Conservation (phyloP, 2,888 invertebrate genomes). For the Drosophila prostipennis region DNA sequence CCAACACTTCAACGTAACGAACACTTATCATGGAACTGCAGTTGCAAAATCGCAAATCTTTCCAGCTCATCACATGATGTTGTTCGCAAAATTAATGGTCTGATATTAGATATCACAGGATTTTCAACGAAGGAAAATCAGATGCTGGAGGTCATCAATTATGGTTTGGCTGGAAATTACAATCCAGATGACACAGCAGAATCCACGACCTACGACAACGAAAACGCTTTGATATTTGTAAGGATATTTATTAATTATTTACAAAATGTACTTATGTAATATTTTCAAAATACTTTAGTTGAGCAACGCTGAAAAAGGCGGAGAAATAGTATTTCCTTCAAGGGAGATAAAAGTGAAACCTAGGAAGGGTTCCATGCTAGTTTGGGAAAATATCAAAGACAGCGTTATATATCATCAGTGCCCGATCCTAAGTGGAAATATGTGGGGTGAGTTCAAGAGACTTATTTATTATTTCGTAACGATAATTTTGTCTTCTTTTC, state of each 20-base stretch:
- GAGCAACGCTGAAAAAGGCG: conserved; percentile 19
- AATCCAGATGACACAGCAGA: conserved; percentile 5
- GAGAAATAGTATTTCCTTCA: conserved; percentile 27
- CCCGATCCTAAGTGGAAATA: conserved; percentile 22
- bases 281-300: conserved; percentile 7
- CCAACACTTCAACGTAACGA: conserved; percentile 1
- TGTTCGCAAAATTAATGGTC: conserved; percentile 12
- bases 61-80: neutral
- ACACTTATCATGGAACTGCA: conserved; percentile 4
- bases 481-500: neutral
- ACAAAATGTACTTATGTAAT: neutral
- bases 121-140: neutral
- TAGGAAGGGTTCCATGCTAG: conserved; percentile 17
- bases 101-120: conserved; percentile 16
- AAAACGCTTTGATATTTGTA: conserved; percentile 27
- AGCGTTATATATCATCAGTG: conserved; percentile 16
- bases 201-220: neutral
- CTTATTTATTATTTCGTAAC: neutral
- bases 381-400: conserved; percentile 6
- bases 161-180: conserved; percentile 22
- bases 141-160: conserved; percentile 26
- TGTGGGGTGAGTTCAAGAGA: conserved; percentile 27
- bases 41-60: conserved; percentile 7
- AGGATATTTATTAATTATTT: neutral
- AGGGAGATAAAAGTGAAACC: conserved; percentile 4